A percentile compares a stretch with the other conserved stretches of the same genome.
These are phyloP conservation scores for Julus scanicus DNA, from an alignment of 2,888 invertebrate genomes.

Conservation along the genomic window DNA sequence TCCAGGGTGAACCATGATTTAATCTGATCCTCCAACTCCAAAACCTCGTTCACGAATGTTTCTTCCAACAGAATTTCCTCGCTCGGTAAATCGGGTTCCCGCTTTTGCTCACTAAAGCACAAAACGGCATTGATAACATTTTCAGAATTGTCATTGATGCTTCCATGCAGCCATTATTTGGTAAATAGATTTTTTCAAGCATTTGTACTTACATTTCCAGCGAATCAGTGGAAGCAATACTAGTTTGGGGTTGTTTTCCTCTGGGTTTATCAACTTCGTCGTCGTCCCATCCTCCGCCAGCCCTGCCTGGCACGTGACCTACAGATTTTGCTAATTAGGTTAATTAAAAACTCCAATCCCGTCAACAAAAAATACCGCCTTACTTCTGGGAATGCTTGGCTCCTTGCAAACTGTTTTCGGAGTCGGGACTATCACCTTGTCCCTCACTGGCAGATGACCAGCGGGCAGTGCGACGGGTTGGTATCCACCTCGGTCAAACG, in stretches of 20 bases:
- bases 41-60: not conserved
- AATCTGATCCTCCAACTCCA: not conserved
- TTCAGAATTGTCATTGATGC: too few relatives aligned
- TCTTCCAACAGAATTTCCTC: conserved; percentile 16
- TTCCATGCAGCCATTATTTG: too few relatives aligned
- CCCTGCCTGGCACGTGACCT: conserved; percentile 47
- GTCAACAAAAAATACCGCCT: too few relatives aligned
- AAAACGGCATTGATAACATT: not conserved
- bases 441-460: not conserved
- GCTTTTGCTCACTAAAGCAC: not conserved
- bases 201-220: not conserved
- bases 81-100: not conserved
- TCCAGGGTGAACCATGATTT: not conserved
- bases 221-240: not conserved
- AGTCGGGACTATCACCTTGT: not conserved
- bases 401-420: not conserved
- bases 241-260: not conserved
- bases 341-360: too few relatives aligned
- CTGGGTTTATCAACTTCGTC: not conserved
- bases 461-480: not conserved
- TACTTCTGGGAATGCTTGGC: not conserved
- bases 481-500: not conserved
- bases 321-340: not conserved
- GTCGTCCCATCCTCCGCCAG: conserved; percentile 53
- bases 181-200: too few relatives aligned